Evolutionary conservation across 2,113 vertebrate species (phyloP).

Genomic region (Columba livia): DNA sequence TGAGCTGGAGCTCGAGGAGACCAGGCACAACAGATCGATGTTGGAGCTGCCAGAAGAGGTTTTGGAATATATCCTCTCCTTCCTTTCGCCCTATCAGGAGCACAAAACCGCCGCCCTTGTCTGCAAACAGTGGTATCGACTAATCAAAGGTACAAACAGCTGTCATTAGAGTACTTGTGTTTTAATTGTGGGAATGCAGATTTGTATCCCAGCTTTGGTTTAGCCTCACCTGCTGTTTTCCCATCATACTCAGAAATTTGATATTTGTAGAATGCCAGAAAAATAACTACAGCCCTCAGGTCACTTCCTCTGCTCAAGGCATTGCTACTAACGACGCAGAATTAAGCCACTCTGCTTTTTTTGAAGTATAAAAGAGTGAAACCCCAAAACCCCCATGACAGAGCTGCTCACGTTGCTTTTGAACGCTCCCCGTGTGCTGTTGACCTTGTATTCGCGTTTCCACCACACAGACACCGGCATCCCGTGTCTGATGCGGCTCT

Average conservation of each 20-base stretch:
- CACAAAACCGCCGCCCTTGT: conserved; percentile 97
- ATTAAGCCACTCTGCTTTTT: background rate
- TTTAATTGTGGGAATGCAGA: background rate
- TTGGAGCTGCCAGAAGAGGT: conserved; percentile 94
- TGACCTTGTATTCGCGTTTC: background rate
- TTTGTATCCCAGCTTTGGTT: background rate
- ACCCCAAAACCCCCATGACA: accelerated
- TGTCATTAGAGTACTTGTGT: background rate
- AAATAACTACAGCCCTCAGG: accelerated
- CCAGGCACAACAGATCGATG: conserved; percentile 81
- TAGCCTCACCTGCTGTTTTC: background rate
- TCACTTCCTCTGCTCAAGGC: background rate
- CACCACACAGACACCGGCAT: accelerated
- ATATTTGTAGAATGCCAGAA: background rate
- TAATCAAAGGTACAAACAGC: conserved; percentile 90
- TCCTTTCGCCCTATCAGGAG: conserved; percentile 97
- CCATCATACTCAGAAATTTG: background rate
- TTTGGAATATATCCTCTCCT: conserved; percentile 95
- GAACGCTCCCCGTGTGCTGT: background rate
- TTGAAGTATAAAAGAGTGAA: background rate
- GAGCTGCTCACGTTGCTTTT: accelerated
- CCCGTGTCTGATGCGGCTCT: background rate
- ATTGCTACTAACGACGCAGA: accelerated
- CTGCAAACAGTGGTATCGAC: conserved; percentile 98
- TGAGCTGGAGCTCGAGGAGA: conserved; percentile 63